Conservation (phyloP, 2,888 invertebrate genomes). For the Junonia oenone region DNA sequence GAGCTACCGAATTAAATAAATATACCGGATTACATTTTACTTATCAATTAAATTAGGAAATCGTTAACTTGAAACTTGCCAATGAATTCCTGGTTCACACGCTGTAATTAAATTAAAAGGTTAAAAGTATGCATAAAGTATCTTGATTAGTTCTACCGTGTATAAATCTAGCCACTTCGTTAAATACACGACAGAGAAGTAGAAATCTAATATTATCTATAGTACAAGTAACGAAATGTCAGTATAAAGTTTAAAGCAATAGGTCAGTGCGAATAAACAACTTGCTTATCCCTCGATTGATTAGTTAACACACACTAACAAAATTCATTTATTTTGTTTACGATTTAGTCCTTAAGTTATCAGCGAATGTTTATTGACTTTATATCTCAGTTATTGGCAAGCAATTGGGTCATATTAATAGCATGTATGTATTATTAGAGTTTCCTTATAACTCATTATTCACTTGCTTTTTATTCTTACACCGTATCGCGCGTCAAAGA, state of each 20-base stretch:
- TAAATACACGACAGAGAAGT: slow-evolving; percentile 9
- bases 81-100: background rate
- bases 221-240: slow-evolving; percentile 13
- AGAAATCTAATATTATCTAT: slow-evolving; percentile 10
- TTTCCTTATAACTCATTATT: slow-evolving; percentile 13
- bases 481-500: slow-evolving; percentile 15
- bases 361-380: background rate
- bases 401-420: background rate
- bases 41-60: background rate
- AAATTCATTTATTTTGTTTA: background rate
- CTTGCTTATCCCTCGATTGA: slow-evolving; percentile 15
- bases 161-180: slow-evolving; percentile 7
- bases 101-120: background rate
- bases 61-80: background rate
- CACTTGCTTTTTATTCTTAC: slow-evolving; percentile 19
- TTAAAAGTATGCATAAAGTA: background rate
- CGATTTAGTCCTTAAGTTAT: background rate
- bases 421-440: no score
- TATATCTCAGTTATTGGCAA: background rate
- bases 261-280: slow-evolving; percentile 25
- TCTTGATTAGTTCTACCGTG: slow-evolving; percentile 3
- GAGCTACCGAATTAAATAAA: background rate
- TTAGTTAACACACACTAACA: slow-evolving; percentile 1
- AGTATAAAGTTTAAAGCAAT: slow-evolving; percentile 25
- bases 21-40: background rate